phyloP scores from a whole-genome alignment of 1,140 invertebrate species.

The Pteromalus puparum region DNA sequence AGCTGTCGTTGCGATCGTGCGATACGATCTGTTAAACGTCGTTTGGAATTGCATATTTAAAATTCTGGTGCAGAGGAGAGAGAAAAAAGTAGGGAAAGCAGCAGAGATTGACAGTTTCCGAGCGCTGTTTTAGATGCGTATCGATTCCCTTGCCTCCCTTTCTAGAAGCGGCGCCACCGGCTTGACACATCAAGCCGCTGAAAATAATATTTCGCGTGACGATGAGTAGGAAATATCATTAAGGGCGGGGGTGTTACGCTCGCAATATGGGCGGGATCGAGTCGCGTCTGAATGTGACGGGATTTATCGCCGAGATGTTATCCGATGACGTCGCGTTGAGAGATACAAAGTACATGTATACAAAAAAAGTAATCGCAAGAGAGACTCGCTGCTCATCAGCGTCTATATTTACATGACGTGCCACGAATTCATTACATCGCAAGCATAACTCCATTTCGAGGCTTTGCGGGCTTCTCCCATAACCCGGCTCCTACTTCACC shows the following conservation, averaged over 20 bases:
- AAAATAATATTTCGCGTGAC: conserved; percentile 57
- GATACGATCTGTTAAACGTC: conserved; percentile 61
- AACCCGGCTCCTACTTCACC: conserved; percentile 53
- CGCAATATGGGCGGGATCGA: too few relatives aligned
- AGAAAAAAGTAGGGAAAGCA: background rate
- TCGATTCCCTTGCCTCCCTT: conserved; percentile 7
- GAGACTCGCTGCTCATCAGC: background rate
- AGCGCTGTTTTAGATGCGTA: conserved; percentile 41
- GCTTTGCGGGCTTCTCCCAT: background rate
- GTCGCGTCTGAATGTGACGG: background rate
- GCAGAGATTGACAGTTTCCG: conserved; percentile 43
- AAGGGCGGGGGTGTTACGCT: background rate
- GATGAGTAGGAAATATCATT: conserved; percentile 3
- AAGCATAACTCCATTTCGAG: background rate
- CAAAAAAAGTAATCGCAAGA: background rate
- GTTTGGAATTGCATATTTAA: conserved; percentile 65
- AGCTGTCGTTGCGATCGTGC: background rate
- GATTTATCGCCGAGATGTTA: too few relatives aligned
- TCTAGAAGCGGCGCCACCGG: background rate
- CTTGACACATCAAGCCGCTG: conserved; percentile 38
- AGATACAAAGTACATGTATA: too few relatives aligned
- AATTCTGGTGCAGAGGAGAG: conserved; percentile 52
- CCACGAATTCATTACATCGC: conserved; percentile 18
- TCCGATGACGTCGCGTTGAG: background rate
- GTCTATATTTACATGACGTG: background rate